phyloP scores from a whole-genome alignment of 2,797 vertebrate species.

The Typhlichthys subterraneus region DNA sequence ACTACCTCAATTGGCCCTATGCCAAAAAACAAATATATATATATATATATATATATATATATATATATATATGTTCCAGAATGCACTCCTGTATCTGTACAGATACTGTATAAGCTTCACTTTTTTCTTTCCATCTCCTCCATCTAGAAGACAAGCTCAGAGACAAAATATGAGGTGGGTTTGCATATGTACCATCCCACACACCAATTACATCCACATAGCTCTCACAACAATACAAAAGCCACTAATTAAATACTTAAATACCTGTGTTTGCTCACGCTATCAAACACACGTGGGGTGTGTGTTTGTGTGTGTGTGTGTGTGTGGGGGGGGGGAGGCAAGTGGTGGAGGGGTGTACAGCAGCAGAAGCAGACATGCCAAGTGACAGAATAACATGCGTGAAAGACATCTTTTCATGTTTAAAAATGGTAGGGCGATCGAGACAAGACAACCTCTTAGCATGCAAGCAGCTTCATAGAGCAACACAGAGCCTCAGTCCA shows the following conservation, averaged over 20 bases:
- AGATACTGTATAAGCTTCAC: not conserved
- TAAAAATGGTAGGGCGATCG: constrained; percentile 7
- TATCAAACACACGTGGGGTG: not conserved
- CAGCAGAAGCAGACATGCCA: constrained; percentile 22
- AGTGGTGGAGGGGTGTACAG: too few relatives aligned
- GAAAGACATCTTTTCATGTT: constrained; percentile 44
- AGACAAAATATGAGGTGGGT: not conserved
- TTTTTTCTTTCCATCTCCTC: not conserved
- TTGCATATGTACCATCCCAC: constrained; percentile 6
- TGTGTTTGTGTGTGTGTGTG: constrained; percentile 11
- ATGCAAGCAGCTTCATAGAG: constrained; percentile 34
- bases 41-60: too few relatives aligned
- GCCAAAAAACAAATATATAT: too few relatives aligned
- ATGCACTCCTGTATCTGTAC: too few relatives aligned
- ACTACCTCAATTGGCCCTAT: too few relatives aligned
- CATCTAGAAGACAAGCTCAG: not conserved
- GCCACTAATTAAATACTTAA: constrained; percentile 60
- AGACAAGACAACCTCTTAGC: constrained; percentile 39
- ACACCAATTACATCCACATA: constrained; percentile 53
- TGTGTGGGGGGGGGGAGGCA: constrained; percentile 10
- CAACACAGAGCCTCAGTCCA: not conserved
- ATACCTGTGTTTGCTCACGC: constrained; percentile 2
- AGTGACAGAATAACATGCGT: constrained; percentile 14
- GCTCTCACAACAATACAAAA: constrained; percentile 51
- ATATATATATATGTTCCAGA: too few relatives aligned